phyloP scores from a whole-genome alignment of 2,113 vertebrate species.

The Poeciliopsis retropinna region DNA sequence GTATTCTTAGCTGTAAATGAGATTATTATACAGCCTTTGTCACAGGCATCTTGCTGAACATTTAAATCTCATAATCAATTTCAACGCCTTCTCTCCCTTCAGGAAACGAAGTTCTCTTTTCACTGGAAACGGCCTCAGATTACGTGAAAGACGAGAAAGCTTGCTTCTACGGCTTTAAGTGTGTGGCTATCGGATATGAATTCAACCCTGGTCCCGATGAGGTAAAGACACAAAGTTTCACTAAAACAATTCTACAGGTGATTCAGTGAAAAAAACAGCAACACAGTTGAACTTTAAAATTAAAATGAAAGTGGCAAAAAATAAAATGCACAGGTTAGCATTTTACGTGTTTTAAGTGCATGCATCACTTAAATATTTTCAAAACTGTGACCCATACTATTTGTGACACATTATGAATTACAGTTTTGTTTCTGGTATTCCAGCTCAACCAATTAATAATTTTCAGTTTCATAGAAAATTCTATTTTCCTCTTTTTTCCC shows the following conservation, averaged over 20 bases:
- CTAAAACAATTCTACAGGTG: not conserved
- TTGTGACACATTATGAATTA: not conserved
- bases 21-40: no score
- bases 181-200: constrained; percentile 96
- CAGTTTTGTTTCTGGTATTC: not conserved
- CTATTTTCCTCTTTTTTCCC: not conserved
- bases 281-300: not conserved
- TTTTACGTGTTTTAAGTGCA: not conserved
- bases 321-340: not conserved
- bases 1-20: no score
- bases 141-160: constrained; percentile 99
- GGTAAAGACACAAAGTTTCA: constrained; percentile 73
- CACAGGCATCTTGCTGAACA: no score
- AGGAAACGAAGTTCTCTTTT: constrained; percentile 98
- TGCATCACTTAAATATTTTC: not conserved
- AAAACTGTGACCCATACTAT: not conserved
- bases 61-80: not conserved
- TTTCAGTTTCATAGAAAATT: not conserved
- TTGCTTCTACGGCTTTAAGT: constrained; percentile 97
- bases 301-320: not conserved
- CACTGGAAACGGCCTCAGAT: constrained; percentile 97
- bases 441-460: not conserved
- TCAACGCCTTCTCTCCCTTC: constrained; percentile 40
- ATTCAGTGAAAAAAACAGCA: not conserved
- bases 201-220: constrained; percentile 96